Evolutionary conservation across 2,113 vertebrate genomes (phyloP).

Genomic region (Misgurnus anguillicaudatus): DNA sequence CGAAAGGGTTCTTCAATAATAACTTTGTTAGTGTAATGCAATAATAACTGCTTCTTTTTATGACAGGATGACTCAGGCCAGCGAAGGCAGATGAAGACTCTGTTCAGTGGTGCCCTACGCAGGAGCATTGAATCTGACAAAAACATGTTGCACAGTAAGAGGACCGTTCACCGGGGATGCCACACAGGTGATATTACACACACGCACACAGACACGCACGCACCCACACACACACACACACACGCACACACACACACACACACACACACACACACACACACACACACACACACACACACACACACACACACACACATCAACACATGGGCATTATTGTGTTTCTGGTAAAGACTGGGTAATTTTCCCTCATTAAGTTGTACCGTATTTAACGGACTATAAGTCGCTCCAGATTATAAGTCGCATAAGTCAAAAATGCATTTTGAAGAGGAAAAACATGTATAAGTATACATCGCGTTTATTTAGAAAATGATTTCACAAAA

Average conservation of each 20-base stretch:
- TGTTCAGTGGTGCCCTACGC: constrained; percentile 80
- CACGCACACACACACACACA: no score
- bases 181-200: constrained; percentile 65
- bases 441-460: no score
- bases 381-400: no score
- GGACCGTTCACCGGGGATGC: constrained; percentile 74
- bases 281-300: no score
- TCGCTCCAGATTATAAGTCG: no score
- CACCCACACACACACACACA: background rate
- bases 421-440: no score
- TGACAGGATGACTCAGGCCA: constrained; percentile 79
- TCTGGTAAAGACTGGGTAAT: background rate
- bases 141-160: constrained; percentile 73
- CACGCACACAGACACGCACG: background rate
- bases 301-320: background rate
- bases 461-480: no score
- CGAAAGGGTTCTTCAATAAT: background rate
- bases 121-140: constrained; percentile 77
- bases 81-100: constrained; percentile 79
- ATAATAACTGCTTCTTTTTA: background rate
- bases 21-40: background rate
- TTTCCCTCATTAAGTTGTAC: constrained; percentile 15
- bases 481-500: no score
- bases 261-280: no score
- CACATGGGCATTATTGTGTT: background rate